Evolutionary conservation across 1,140 invertebrate genomes (phyloP), one percentile per base, ranked within the genome.

Genomic region (Cryptotermes secundus): DNA sequence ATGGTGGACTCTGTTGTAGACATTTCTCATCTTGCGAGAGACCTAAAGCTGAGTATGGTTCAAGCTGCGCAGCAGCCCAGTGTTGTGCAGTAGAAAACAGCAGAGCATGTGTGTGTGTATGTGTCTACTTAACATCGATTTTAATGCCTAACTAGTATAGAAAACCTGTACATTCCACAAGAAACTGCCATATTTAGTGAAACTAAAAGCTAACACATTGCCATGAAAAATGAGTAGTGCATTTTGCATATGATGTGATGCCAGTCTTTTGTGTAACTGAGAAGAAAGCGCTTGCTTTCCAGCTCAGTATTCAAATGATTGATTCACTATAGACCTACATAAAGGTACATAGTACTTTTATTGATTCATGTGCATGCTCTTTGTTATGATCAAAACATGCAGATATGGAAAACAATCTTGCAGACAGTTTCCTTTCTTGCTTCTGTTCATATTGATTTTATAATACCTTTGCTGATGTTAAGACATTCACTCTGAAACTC

Each of bases 1-100:
- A 99, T 99, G 97, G 96, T 98, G 0, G 96, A 98, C 89, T 94
- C 96, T 22, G 95, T 98, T 34, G 93, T 96, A 22, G 94, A 95
- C 88, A 94, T 97, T 34, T 96, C 95, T 1, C 93, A 95, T 88
- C 90, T 95, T 83, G 95, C 95, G 0, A 92, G 93, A 85, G 94
- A 95, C 88, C 91, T 97, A 34, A 96, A 96, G 88, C 88, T 92
- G 84, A 92, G 93, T 86, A 92, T 95, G 87, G 89, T 93, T 81
- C 90, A 93, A 87, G 92, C 92, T 79, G 89, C 90, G 83, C 88
- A 89, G 84, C 88, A 84, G n/a, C 85, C 84, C 7, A 16, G 10
- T 31, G n/a, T 72, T 16, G 14, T 31, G 59, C 26, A 72, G 7
- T 72, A 72, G 59, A 26, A 72, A 72, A n/a, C 4, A 72, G 59